A percentile compares a stretch with the other conserved stretches of the same genome.
Evolutionary conservation across 2,797 vertebrate genomes (phyloP).

Genomic region (Saxicola maurus): DNA sequence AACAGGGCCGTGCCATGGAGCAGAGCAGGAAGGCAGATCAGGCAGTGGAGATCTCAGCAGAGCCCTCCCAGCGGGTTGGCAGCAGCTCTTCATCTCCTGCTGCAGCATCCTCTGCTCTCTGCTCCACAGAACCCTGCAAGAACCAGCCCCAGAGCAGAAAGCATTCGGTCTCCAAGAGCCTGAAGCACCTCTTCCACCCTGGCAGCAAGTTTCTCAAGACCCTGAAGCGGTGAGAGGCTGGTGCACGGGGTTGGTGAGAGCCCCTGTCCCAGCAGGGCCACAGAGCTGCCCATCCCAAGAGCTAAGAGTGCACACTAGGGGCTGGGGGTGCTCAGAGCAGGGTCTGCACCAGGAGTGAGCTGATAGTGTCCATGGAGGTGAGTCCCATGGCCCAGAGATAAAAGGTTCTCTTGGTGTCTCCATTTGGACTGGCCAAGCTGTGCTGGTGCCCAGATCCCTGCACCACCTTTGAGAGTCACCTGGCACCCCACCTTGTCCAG

Average conservation of each 20-base stretch:
- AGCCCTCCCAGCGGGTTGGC: neutral
- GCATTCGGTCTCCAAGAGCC: conserved; percentile 89
- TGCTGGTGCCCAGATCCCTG: neutral
- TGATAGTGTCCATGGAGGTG: neutral
- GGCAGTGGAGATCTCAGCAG: neutral
- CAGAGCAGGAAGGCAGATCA: neutral
- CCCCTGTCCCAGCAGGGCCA: fast-evolving
- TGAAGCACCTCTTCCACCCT: conserved; percentile 89
- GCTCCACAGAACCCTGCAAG: conserved; percentile 82
- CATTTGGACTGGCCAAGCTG: neutral
- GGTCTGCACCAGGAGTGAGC: neutral
- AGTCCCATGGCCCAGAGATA: neutral
- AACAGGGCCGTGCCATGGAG: neutral
- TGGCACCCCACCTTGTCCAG: neutral
- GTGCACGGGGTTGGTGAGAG: fast-evolving
- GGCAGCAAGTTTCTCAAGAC: conserved; percentile 89
- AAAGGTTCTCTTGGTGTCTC: neutral
- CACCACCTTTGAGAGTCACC: neutral
- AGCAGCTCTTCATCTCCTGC: neutral
- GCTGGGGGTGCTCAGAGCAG: neutral
- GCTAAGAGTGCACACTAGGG: fast-evolving
- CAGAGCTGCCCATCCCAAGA: neutral
- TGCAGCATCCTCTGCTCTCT: neutral
- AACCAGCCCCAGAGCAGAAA: conserved; percentile 83
- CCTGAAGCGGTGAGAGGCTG: conserved; percentile 80